Evolutionary conservation across 2,888 invertebrate species (phyloP).

Genomic region (Dasypolia templi): DNA sequence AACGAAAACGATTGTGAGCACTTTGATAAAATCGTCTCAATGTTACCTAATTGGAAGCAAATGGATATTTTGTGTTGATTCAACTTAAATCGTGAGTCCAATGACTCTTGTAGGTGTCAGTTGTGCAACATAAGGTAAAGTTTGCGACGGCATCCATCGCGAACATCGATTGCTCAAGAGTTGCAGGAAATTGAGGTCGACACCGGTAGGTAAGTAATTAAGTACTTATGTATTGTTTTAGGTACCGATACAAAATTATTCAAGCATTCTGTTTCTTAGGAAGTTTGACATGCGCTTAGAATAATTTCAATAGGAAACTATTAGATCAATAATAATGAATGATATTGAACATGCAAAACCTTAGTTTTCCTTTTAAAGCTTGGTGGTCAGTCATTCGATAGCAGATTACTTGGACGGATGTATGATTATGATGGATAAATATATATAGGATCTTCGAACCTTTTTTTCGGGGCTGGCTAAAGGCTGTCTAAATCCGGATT

Average conservation of each 20-base stretch:
- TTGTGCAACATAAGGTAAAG: slow-evolving; percentile 74
- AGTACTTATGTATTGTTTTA: slow-evolving; percentile 18
- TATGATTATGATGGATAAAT: too few species aligned
- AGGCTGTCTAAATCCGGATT: background rate
- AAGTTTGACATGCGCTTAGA: background rate
- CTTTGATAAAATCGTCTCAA: background rate
- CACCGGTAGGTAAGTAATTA: slow-evolving; percentile 34
- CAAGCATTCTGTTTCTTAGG: background rate
- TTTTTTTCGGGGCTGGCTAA: too few species aligned
- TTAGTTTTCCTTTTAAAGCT: background rate
- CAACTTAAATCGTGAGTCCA: slow-evolving; percentile 70
- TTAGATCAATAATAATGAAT: background rate
- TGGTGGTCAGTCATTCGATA: background rate
- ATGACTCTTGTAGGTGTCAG: slow-evolving; percentile 75
- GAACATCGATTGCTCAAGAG: slow-evolving; percentile 79
- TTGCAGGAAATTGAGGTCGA: slow-evolving; percentile 80
- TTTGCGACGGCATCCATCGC: slow-evolving; percentile 67
- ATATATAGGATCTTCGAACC: background rate
- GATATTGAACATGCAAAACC: background rate
- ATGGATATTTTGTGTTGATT: slow-evolving; percentile 26
- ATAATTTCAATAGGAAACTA: background rate
- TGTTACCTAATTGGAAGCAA: slow-evolving; percentile 3
- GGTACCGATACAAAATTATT: slow-evolving; percentile 3
- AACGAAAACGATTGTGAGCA: background rate
- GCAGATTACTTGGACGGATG: too few species aligned